phyloP scores from a whole-genome alignment of 2,797 vertebrate genomes.

The Sebastes iracundus region DNA sequence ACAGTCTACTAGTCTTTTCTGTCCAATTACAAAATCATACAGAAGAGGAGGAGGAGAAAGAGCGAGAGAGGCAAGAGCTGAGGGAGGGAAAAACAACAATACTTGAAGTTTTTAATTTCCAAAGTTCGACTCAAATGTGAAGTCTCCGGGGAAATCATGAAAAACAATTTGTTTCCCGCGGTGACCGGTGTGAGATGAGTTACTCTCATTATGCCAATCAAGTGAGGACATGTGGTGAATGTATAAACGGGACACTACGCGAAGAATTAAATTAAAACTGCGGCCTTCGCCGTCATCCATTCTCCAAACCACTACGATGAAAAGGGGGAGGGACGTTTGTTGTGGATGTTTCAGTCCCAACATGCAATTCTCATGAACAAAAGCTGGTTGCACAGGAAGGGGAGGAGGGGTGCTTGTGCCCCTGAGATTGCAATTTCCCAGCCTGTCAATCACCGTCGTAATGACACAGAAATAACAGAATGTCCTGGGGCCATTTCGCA shows the following conservation, averaged over 20 bases:
- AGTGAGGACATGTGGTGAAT: not conserved
- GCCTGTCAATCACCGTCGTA: conserved; percentile 65
- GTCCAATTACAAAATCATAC: conserved; percentile 45
- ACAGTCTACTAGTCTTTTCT: not conserved
- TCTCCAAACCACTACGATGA: not conserved
- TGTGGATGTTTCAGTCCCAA: not conserved
- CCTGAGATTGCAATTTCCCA: conserved; percentile 29
- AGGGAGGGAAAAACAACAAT: not conserved
- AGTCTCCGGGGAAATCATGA: conserved; percentile 27
- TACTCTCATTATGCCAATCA: conserved; percentile 31
- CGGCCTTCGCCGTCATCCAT: not conserved
- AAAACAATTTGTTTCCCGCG: conserved; percentile 4
- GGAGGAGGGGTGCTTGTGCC: not conserved
- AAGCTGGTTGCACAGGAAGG: not conserved
- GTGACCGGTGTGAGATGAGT: not conserved
- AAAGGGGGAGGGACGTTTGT: not conserved
- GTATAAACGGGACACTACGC: not conserved
- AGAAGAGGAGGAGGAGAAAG: not conserved
- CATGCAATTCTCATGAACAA: conserved; percentile 29
- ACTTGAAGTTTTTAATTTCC: not conserved
- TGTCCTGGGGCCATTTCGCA: conserved; percentile 18
- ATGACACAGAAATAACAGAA: conserved; percentile 52
- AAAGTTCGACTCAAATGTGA: conserved; percentile 1
- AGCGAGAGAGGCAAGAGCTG: not conserved
- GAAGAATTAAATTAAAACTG: not conserved